Base-by-base conservation (phyloP, 2,797 vertebrate species). In the Esox masquinongy region DNA sequence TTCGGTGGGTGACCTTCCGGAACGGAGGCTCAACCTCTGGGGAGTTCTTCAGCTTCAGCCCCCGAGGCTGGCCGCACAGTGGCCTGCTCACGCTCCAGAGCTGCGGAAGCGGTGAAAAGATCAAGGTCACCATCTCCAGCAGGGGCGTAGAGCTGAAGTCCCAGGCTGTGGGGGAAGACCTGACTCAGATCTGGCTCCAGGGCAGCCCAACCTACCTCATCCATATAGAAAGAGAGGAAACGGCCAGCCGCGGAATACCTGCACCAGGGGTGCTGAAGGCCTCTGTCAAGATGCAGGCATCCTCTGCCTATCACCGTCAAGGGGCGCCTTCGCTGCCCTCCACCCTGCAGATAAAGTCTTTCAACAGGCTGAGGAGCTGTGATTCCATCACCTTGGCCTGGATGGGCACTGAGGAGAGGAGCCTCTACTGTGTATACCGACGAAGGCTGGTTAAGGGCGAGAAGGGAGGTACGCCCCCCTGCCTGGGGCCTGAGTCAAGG, bases 401-500 rank as follows among this genome's bases (percentile, higher is more conserved):
- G 97, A 95, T 97, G 85, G 96, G 96, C 70, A 97, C 96, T 0
- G 95, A 96, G 82, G 95, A 98, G 70, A 88, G 95, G 75, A 96
- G 93, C 79, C 93, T 97, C 77, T 98, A 97, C 84, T 98, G 97
- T 0, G 92, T 97, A 51, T 98, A 96, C 86, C 94, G 89, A 68
- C 93, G 91, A 68, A 91, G 83, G 80, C 88, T 95, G 19, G 87
- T 77, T n/a, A 90, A 92, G 17, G 79, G 85, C 36, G 90, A 2
- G n/a, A 75, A 80, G 88, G 36, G 84, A 3, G 76, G 81, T 0
- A 80, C 79, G 0, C 92, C 95, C 0, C 88, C 88, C 76, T 98
- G 96, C 88, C 91, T 95, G 17, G 95, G 95, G 64, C 96, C 96
- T 0, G 95, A 96, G 82, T 93, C 93, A 6, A 92, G 94, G 56